Conservation (phyloP, 92 coral and sea anemone genomes). For the Palythoa grandis region DNA sequence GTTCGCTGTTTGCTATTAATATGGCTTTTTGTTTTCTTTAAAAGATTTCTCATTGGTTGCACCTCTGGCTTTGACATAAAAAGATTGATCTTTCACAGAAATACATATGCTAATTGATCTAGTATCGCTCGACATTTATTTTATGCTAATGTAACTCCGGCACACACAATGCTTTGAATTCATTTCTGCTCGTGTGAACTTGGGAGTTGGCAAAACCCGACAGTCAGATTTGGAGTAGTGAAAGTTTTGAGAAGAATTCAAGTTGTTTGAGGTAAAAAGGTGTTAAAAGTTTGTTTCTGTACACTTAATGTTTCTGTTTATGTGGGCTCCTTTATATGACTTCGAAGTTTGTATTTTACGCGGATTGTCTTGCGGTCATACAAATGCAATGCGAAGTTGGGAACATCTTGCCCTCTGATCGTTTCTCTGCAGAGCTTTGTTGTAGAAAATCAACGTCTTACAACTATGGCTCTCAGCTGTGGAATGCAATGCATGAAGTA, state of each 20-base stretch:
- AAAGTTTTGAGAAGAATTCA: neutral
- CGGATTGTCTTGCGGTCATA: neutral
- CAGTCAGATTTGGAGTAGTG: neutral
- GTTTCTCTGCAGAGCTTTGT: neutral
- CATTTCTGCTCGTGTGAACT: conserved; percentile 1
- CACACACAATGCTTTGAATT: conserved; percentile 29
- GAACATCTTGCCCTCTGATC: neutral
- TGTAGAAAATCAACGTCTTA: neutral
- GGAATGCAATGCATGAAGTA: conserved; percentile 98
- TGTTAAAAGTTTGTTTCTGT: neutral
- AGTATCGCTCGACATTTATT: conserved; percentile 10
- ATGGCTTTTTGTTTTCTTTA: conserved; percentile 23
- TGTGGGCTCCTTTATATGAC: neutral
- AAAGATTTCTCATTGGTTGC: conserved; percentile 35
- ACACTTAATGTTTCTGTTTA: neutral
- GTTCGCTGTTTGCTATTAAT: neutral
- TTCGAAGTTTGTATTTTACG: conserved; percentile 21
- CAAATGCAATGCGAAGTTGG: neutral
- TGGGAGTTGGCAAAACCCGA: conserved; percentile 35
- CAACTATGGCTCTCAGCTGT: conserved; percentile 72
- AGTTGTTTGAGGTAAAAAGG: neutral
- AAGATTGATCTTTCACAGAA: conserved; percentile 36
- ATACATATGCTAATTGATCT: conserved; percentile 34
- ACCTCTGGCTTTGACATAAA: conserved; percentile 17
- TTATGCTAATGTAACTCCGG: conserved; percentile 35